phyloP scores from a whole-genome alignment of 2,797 vertebrate species.

The Paratrypauchen microcephalus region DNA sequence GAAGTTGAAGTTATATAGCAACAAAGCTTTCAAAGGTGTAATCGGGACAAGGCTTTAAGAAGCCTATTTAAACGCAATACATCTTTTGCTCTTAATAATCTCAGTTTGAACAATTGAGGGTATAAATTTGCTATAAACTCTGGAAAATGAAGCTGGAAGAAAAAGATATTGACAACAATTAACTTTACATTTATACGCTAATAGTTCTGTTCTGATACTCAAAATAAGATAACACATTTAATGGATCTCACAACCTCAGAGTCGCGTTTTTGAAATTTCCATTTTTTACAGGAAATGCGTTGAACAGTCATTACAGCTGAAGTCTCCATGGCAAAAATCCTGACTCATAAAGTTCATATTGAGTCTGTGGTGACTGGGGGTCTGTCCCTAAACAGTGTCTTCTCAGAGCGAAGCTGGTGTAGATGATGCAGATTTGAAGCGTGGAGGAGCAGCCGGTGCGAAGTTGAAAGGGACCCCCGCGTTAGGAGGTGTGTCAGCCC shows the following conservation, averaged over 20 bases:
- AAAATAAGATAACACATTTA: background rate
- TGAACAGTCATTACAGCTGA: background rate
- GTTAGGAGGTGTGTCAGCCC: slow-evolving; percentile 5
- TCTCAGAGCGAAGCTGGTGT: slow-evolving; percentile 17
- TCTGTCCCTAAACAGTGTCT: slow-evolving; percentile 37
- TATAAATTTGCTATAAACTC: no score
- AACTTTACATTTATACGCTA: no score
- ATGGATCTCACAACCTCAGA: background rate
- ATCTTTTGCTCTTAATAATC: no score
- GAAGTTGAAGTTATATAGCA: no score
- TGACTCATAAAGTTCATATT: slow-evolving; percentile 15
- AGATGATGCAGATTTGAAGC: slow-evolving; percentile 14
- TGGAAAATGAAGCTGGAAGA: no score
- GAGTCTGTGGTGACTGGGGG: slow-evolving; percentile 6
- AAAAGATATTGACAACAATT: no score
- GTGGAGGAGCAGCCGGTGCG: slow-evolving; percentile 1
- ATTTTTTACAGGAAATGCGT: background rate
- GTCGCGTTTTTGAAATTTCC: background rate
- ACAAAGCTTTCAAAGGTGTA: no score
- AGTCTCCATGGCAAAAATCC: background rate
- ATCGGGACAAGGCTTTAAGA: no score
- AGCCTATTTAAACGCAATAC: no score
- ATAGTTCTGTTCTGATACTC: no score
- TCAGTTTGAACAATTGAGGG: no score
- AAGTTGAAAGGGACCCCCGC: slow-evolving; percentile 36